Percentiles rank a stretch among this genome's conserved stretches.
These are phyloP conservation scores for Piprites chloris DNA, from an alignment of 2,113 vertebrate species.

Conservation along the genomic window DNA sequence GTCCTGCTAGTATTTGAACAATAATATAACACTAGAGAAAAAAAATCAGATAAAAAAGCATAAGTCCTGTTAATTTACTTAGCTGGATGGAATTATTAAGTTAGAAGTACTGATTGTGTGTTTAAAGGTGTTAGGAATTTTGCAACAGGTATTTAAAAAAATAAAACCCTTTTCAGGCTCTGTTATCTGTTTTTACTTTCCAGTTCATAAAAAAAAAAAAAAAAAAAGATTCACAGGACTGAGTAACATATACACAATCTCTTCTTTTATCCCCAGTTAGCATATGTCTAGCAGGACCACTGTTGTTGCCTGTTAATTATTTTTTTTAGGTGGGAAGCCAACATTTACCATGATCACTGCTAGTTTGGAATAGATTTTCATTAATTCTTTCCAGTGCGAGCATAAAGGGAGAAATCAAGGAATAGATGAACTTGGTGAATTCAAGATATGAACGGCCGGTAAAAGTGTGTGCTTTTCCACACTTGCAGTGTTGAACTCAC, in stretches of 20 bases:
- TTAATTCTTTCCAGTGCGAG: slow-evolving; percentile 41
- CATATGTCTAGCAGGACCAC: slow-evolving; percentile 38
- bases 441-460: not conserved
- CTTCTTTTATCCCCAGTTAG: slow-evolving; percentile 26
- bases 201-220: slow-evolving; percentile 12
- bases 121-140: slow-evolving; percentile 17
- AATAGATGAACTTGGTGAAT: slow-evolving; percentile 14
- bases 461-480: not conserved
- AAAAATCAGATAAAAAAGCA: not conserved
- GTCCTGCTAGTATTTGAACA: not conserved
- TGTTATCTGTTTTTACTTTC: slow-evolving; percentile 29
- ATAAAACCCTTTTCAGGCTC: slow-evolving; percentile 26
- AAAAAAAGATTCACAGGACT: not conserved
- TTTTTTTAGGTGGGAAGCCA: slow-evolving; percentile 37
- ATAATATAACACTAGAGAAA: not conserved
- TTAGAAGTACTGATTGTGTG: slow-evolving; percentile 24
- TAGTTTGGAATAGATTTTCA: slow-evolving; percentile 48
- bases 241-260: not conserved
- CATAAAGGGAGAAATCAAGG: slow-evolving; percentile 11
- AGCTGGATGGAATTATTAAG: not conserved
- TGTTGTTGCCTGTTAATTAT: slow-evolving; percentile 28
- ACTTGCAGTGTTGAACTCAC: not conserved
- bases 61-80: not conserved
- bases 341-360: slow-evolving; percentile 1
- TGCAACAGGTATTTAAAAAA: slow-evolving; percentile 46